Evolutionary conservation across 2,113 vertebrate species (phyloP).

Genomic region (Grammomys surdaster): DNA sequence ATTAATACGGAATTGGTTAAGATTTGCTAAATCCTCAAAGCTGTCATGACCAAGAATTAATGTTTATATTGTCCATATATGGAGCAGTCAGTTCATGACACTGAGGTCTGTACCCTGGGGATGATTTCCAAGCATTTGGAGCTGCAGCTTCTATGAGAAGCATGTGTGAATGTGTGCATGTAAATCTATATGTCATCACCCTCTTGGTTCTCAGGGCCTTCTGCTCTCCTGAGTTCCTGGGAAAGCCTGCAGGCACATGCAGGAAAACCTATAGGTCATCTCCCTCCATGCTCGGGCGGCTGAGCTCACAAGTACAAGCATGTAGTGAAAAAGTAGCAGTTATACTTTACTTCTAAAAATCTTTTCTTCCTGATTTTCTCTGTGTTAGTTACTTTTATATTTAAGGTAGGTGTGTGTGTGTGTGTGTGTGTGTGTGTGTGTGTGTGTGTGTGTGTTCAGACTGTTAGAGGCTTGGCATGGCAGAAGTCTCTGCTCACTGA

Average conservation of each 20-base stretch:
- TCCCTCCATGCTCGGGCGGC: background rate
- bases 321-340: rapidly evolving
- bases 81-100: too few species aligned
- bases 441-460: background rate
- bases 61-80: rapidly evolving
- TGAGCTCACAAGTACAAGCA: background rate
- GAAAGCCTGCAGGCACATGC: rapidly evolving
- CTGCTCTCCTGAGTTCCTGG: background rate
- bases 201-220: background rate
- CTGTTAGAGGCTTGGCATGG: background rate
- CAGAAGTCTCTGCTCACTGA: background rate
- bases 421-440: background rate
- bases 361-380: background rate
- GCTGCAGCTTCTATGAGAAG: background rate
- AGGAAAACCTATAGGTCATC: background rate
- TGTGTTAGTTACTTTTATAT: background rate
- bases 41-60: rapidly evolving
- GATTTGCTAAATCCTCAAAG: background rate
- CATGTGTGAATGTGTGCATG: background rate
- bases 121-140: background rate
- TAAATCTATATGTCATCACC: background rate
- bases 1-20: rapidly evolving
- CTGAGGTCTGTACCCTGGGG: background rate
- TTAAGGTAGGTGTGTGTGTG: background rate
- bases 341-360: background rate